Conservation (phyloP, 2,113 vertebrate species). For the Nibea coibor region DNA sequence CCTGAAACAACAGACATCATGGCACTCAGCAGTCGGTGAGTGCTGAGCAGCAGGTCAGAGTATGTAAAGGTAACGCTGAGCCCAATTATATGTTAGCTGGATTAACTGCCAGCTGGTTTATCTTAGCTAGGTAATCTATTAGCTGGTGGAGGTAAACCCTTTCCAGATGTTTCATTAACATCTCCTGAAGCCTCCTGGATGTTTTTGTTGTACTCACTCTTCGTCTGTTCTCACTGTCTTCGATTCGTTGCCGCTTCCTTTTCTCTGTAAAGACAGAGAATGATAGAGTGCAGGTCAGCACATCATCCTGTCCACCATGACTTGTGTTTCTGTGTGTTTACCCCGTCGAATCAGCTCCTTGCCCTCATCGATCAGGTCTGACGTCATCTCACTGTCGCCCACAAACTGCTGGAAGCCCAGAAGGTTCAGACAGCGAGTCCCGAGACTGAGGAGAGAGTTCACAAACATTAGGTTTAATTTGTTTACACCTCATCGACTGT, state of each 20-base stretch:
- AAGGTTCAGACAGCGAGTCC: constrained; percentile 96
- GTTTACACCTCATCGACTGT: no score
- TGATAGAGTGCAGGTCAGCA: background rate
- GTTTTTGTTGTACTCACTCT: constrained; percentile 84
- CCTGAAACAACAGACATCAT: constrained; percentile 75
- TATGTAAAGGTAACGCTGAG: no score
- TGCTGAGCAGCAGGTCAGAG: no score
- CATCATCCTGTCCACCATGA: no score
- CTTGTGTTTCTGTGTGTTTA: constrained; percentile 45
- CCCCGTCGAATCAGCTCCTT: constrained; percentile 95
- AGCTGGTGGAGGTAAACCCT: no score
- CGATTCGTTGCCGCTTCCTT: constrained; percentile 93
- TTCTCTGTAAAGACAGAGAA: constrained; percentile 86
- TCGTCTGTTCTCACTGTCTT: constrained; percentile 95
- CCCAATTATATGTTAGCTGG: no score
- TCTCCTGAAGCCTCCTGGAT: background rate
- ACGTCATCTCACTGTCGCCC: constrained; percentile 97
- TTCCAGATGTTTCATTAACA: no score
- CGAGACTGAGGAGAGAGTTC: constrained; percentile 84
- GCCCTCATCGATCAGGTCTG: constrained; percentile 97
- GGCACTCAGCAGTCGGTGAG: no score
- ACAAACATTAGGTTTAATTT: background rate
- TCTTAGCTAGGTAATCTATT: no score
- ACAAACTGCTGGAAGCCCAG: constrained; percentile 98
- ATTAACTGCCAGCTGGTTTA: no score